Evolutionary conservation across 2,113 vertebrate species (phyloP).

Genomic region (Fregetta grallaria): DNA sequence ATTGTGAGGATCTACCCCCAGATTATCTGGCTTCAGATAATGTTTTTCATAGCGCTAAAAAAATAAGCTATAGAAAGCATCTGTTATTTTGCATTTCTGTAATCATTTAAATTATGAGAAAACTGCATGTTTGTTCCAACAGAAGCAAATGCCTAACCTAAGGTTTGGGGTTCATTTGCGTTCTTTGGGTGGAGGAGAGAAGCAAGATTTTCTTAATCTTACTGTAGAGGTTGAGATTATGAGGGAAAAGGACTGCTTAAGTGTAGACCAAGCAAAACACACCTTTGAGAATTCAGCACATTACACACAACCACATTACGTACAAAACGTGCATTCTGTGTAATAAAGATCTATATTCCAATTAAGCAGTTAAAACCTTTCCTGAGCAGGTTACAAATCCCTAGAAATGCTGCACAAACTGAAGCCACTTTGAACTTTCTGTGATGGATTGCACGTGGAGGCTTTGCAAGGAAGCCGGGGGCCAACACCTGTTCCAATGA

Average conservation of each 20-base stretch:
- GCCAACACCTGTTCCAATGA: constrained; percentile 15
- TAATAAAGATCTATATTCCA: constrained; percentile 17
- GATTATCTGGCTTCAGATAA: background rate
- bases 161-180: background rate
- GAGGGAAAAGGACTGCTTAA: background rate
- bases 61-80: background rate
- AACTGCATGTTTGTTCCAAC: background rate
- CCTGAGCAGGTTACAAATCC: constrained; percentile 29
- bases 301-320: background rate
- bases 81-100: background rate
- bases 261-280: background rate
- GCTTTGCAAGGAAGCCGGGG: background rate
- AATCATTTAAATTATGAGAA: background rate
- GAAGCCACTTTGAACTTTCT: background rate
- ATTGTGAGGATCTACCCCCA: background rate
- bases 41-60: background rate
- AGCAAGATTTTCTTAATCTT: background rate
- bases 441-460: background rate
- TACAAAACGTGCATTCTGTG: background rate
- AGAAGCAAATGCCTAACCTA: background rate
- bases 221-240: background rate
- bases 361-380: constrained; percentile 37
- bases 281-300: background rate
- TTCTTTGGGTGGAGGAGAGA: background rate
- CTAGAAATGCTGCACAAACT: background rate